These are phyloP conservation scores for Colletes latitarsis DNA, from an alignment of 1,140 invertebrate genomes.

Conservation along the genomic window DNA sequence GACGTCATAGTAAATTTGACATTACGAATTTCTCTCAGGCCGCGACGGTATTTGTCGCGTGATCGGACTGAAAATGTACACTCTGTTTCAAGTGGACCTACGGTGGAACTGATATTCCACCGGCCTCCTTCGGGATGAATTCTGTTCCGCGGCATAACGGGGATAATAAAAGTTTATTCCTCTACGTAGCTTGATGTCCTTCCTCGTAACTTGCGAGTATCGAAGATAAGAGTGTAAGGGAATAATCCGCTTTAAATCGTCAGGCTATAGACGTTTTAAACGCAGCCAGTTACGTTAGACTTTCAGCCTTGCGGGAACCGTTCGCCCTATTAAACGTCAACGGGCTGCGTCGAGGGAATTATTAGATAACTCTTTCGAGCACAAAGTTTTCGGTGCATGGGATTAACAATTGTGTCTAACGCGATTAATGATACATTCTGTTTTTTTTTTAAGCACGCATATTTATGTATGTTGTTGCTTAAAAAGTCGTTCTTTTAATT, in stretches of 20 bases:
- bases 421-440: too few species aligned
- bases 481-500: too few species aligned
- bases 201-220: constrained; percentile 7
- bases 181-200: not conserved
- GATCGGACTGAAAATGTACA: not conserved
- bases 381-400: too few species aligned
- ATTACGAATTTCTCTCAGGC: constrained; percentile 9
- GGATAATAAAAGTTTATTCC: constrained; percentile 19
- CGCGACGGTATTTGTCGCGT: not conserved
- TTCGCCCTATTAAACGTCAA: not conserved
- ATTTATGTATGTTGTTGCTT: too few species aligned
- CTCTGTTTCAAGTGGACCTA: not conserved
- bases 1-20: constrained; percentile 7
- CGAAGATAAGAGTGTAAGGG: not conserved
- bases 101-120: too few species aligned
- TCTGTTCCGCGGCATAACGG: not conserved
- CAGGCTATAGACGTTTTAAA: constrained; percentile 12
- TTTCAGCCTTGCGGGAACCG: not conserved
- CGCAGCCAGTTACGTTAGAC: not conserved
- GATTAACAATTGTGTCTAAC: too few species aligned
- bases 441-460: too few species aligned
- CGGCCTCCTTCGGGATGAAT: not conserved
- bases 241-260: constrained; percentile 16
- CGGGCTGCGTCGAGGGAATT: not conserved
- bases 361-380: too few species aligned